Evolutionary conservation across 2,888 invertebrate species (phyloP), one percentile per base, ranked within the genome.

Genomic region (Cerastoderma edule): DNA sequence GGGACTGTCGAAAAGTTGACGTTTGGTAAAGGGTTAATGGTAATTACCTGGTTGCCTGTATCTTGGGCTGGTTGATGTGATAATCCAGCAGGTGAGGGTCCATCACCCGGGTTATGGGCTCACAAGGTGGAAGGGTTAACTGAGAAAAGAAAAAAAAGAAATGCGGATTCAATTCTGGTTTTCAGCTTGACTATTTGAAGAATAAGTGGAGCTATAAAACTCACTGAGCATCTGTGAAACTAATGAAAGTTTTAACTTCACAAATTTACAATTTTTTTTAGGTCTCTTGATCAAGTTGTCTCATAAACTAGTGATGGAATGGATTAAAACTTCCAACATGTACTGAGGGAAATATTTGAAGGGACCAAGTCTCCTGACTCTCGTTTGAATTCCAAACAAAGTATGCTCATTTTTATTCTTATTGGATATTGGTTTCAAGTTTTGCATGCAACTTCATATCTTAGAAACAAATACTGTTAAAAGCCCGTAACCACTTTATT

Each of bases 21-120:
- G 22, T 54, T 22, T 6, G 28, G 24, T 27, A 27, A 54, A 22
- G 28, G 28, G 28, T 54, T 27, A 22, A 27, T 6, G 33, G 6
- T 16, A 35, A n/a, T 64, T 80, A 85, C 85, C 85, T 83, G 10
- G 66, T 48, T 48, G 85, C 84, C 33, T 44, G 48, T 0, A 85
- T 72, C 46, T 48, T 73, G 19, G 76, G 78, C 60, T 66, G 74
- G 74, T 85, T 84, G 24, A 85, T 53, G 16, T 85, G 77, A 67
- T 84, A 80, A 19, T 80, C 72, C 33, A 83, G 56, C 63, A 81
- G 48, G 67, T 84, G 81, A 22, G 85, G 84, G 13, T 75, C 67
- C 6, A 68, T 65, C 27, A 78, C 69, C 22, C 64, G 56, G 0
- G 74, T 65, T 8, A n/a, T 22, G 5, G 57, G 71, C 35, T 75